A percentile compares a stretch with the other conserved stretches of the same genome.
phyloP scores from a whole-genome alignment of 2,113 vertebrate species.

The Colaptes auratus region DNA sequence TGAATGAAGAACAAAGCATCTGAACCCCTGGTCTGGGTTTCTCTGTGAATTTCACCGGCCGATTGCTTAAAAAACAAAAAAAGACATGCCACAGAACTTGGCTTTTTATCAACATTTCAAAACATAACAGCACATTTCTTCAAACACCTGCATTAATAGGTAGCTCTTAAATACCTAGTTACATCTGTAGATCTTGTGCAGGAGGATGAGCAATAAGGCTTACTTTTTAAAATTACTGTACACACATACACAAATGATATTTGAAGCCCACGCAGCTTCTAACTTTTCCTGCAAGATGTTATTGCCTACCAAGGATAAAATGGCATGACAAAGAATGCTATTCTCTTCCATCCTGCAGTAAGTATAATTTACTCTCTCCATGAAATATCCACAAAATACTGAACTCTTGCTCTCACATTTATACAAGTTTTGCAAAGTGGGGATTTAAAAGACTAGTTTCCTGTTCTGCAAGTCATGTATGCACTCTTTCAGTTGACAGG shows the following conservation, averaged over 20 bases:
- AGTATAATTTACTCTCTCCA: not conserved
- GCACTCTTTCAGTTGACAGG: not conserved
- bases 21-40: slow-evolving; percentile 92
- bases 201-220: not conserved
- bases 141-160: not conserved
- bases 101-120: not conserved
- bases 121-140: not conserved
- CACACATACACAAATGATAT: not conserved
- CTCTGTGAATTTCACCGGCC: slow-evolving; percentile 93
- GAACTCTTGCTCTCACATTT: not conserved
- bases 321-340: not conserved
- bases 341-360: not conserved
- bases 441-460: not conserved
- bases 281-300: not conserved
- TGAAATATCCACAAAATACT: not conserved
- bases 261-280: not conserved
- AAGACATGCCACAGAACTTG: not conserved
- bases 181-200: not conserved
- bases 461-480: not conserved
- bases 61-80: slow-evolving; percentile 78
- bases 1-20: slow-evolving; percentile 96
- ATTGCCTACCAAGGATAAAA: not conserved
- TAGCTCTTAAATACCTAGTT: not conserved
- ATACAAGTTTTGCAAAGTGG: not conserved
- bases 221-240: not conserved